phyloP scores from a whole-genome alignment of 2,888 invertebrate species.

The Habrosyne pyritoides region DNA sequence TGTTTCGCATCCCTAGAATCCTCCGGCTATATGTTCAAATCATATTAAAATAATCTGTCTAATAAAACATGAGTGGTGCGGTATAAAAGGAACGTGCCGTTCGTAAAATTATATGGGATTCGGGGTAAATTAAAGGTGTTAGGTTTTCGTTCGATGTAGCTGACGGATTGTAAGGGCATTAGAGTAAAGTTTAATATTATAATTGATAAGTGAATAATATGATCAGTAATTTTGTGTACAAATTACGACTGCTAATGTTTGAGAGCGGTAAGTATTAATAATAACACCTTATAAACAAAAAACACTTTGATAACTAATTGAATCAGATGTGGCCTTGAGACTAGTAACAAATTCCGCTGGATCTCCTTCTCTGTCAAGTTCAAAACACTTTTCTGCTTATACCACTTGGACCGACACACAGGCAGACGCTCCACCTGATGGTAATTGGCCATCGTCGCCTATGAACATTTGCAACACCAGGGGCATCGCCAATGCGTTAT shows the following conservation, averaged over 20 bases:
- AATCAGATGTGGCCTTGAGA: too few relatives aligned
- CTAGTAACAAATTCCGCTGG: too few relatives aligned
- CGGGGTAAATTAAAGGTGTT: slow-evolving; percentile 68
- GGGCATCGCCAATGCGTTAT: too few relatives aligned
- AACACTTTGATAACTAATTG: too few relatives aligned
- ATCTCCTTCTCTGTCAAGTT: too few relatives aligned
- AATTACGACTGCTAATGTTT: background rate
- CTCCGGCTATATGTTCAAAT: slow-evolving; percentile 36
- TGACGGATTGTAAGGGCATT: slow-evolving; percentile 32
- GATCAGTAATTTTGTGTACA: slow-evolving; percentile 10
- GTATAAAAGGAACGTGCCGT: slow-evolving; percentile 59
- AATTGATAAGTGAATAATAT: slow-evolving; percentile 39
- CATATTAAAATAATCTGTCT: slow-evolving; percentile 53
- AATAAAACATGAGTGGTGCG: slow-evolving; percentile 54
- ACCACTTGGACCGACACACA: too few relatives aligned
- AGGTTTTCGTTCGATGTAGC: slow-evolving; percentile 46
- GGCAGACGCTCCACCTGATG: too few relatives aligned
- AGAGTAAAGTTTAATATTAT: slow-evolving; percentile 18
- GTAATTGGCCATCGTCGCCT: too few relatives aligned
- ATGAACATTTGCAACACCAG: too few relatives aligned
- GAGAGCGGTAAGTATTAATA: too few relatives aligned
- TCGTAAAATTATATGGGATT: slow-evolving; percentile 68
- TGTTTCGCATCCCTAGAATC: slow-evolving; percentile 8
- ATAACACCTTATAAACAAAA: too few relatives aligned
- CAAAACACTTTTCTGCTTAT: too few relatives aligned